Conservation (phyloP, 2,113 vertebrate species). For the Tringa solitaria region DNA sequence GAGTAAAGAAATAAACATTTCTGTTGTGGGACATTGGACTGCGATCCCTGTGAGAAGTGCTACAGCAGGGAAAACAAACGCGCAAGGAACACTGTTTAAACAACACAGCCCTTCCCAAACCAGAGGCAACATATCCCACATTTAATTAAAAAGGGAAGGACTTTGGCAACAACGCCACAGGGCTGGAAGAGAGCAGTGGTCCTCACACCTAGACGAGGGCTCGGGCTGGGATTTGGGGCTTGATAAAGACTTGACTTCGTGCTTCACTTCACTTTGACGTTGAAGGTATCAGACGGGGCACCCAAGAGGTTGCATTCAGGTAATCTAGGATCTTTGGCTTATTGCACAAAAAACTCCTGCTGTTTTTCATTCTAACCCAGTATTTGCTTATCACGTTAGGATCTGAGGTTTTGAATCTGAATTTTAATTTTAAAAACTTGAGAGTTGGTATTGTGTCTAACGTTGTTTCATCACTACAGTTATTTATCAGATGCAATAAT, state of each 20-base stretch:
- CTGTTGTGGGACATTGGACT: not conserved
- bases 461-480: not conserved
- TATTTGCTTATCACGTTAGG: not conserved
- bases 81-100: not conserved
- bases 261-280: not conserved
- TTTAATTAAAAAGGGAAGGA: not conserved
- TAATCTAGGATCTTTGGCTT: not conserved
- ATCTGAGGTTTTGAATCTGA: not conserved
- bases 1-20: constrained; percentile 8
- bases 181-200: not conserved
- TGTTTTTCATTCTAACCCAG: not conserved
- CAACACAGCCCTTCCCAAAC: constrained; percentile 41
- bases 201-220: not conserved
- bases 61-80: not conserved
- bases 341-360: not conserved
- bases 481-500: not conserved
- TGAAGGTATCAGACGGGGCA: not conserved
- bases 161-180: not conserved
- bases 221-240: not conserved
- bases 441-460: not conserved
- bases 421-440: not conserved
- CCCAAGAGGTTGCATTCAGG: not conserved
- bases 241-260: not conserved
- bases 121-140: not conserved
- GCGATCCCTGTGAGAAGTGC: not conserved